Conservation (phyloP, 2,888 invertebrate genomes). For the Acanthococcus lagerstroemiae region DNA sequence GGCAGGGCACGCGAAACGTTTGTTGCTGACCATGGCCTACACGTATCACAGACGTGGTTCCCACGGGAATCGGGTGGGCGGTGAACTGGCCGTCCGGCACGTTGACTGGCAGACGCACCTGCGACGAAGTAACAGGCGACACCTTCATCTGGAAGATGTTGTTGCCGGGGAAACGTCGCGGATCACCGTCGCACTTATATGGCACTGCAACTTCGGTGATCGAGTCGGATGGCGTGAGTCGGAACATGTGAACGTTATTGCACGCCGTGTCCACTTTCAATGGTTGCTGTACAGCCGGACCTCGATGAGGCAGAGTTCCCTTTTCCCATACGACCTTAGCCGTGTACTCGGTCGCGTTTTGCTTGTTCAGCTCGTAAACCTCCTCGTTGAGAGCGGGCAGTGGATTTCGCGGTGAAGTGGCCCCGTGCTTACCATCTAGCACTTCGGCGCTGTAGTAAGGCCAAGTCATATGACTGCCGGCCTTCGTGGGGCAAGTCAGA, state of each 20-base stretch:
- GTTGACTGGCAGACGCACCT: conserved; percentile 18
- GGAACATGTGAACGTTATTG: conserved; percentile 28
- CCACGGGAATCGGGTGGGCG: conserved; percentile 14
- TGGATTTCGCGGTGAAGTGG: conserved; percentile 13
- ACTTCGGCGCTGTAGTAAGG: conserved; percentile 50
- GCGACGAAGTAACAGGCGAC: conserved; percentile 25
- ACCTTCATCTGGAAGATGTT: conserved; percentile 23
- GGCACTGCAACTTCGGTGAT: conserved; percentile 8
- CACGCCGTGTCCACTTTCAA: conserved; percentile 18
- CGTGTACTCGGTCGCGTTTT: conserved; percentile 9
- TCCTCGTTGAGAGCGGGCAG: neutral
- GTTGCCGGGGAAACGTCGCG: conserved; percentile 8
- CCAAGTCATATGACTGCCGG: conserved; percentile 48
- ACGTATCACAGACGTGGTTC: conserved; percentile 36
- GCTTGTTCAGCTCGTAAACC: neutral
- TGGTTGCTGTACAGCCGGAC: conserved; percentile 14
- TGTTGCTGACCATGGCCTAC: conserved; percentile 41
- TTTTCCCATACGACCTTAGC: conserved; percentile 24
- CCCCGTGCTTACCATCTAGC: conserved; percentile 8
- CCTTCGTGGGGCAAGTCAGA: conserved; percentile 33
- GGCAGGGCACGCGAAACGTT: conserved; percentile 45
- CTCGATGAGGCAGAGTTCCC: neutral
- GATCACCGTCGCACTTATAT: neutral
- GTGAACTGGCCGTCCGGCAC: conserved; percentile 3
- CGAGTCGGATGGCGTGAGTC: conserved; percentile 18